Percentiles rank a stretch among this genome's conserved stretches.
These are phyloP conservation scores for Heliconius sara DNA, from an alignment of 2,888 invertebrate genomes.

Conservation along the genomic window DNA sequence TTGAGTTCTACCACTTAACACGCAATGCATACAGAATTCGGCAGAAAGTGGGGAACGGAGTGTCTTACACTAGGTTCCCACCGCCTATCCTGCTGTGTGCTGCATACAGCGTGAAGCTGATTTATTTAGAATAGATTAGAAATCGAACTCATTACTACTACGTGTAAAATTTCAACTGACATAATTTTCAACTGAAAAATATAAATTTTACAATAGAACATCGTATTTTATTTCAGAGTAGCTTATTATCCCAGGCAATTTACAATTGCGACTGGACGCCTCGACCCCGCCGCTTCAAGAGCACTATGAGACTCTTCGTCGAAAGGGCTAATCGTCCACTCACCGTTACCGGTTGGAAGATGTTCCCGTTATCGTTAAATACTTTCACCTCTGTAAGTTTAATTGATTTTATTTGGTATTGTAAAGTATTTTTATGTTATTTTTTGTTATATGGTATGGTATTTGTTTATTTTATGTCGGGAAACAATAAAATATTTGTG, in stretches of 20 bases:
- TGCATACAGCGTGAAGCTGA: too few relatives aligned
- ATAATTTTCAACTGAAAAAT: not conserved
- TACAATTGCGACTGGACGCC: conserved; percentile 69
- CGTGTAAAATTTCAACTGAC: not conserved
- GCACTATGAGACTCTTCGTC: conserved; percentile 63
- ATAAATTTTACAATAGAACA: not conserved
- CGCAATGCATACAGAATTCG: too few relatives aligned
- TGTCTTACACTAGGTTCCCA: too few relatives aligned
- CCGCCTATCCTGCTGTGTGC: too few relatives aligned
- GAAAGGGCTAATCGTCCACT: conserved; percentile 65
- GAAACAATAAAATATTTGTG: not conserved
- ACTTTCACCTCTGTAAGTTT: conserved; percentile 70
- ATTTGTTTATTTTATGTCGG: not conserved
- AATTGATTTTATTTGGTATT: conserved; percentile 1
- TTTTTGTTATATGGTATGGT: not conserved
- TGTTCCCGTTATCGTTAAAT: conserved; percentile 66
- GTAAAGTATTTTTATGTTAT: not conserved
- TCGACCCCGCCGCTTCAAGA: conserved; percentile 62
- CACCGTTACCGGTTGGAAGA: conserved; percentile 65
- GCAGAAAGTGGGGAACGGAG: too few relatives aligned
- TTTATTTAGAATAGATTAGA: too few relatives aligned
- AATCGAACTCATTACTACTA: too few relatives aligned
- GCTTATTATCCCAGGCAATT: conserved; percentile 58
- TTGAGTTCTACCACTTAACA: too few relatives aligned
- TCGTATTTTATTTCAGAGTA: conserved; percentile 59